Percentiles rank a stretch among this genome's conserved stretches.
Evolutionary conservation across 1,140 invertebrate genomes (phyloP).

Genomic region (Platorchestia sp.): DNA sequence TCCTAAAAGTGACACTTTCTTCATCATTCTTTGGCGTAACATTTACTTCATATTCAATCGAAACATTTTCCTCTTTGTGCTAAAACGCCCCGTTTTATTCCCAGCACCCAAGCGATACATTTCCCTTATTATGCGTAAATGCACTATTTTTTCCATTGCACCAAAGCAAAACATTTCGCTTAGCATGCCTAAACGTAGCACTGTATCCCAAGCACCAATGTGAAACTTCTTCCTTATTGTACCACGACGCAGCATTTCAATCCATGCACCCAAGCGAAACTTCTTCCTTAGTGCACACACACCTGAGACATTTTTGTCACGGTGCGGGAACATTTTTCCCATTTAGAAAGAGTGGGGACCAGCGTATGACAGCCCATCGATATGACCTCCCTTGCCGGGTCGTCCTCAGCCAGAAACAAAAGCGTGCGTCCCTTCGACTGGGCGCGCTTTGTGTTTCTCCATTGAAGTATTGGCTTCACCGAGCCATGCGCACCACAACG

Average conservation of each 20-base stretch:
- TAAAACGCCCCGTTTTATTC: too few relatives aligned
- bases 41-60: too few relatives aligned
- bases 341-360: not conserved
- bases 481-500: not conserved
- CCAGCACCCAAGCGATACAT: too few relatives aligned
- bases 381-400: not conserved
- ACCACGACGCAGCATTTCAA: not conserved
- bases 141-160: too few relatives aligned
- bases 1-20: too few relatives aligned
- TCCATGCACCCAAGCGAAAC: not conserved
- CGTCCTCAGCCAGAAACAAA: not conserved
- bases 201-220: not conserved
- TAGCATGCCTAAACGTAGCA: not conserved
- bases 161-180: too few relatives aligned
- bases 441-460: not conserved
- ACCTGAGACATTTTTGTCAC: not conserved
- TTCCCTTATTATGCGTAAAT: too few relatives aligned
- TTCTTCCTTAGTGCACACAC: not conserved
- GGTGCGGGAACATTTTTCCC: not conserved
- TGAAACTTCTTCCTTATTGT: not conserved
- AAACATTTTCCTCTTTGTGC: too few relatives aligned
- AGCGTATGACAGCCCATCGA: constrained; percentile 6
- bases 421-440: not conserved
- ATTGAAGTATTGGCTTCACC: not conserved
- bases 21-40: too few relatives aligned